A percentile compares a stretch with the other conserved stretches of the same genome.
Conservation (phyloP, 2,113 vertebrate species). For the Bubalus kerabau region DNA sequence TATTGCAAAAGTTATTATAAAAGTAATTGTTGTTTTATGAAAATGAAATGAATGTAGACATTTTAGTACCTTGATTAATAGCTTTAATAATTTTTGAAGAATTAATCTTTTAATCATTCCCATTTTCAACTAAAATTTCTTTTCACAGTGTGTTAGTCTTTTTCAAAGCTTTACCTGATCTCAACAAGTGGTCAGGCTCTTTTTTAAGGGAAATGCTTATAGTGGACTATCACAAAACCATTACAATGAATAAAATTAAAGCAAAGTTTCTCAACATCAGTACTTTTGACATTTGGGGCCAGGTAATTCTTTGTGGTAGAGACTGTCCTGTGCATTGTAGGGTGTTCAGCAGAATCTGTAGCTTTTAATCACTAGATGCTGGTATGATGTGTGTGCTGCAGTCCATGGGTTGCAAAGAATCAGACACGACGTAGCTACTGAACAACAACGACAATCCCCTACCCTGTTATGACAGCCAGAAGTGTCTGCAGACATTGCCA, state of each 20-base stretch:
- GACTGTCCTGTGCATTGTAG: not conserved
- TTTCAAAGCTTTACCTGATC: not conserved
- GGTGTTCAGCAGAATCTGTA: not conserved
- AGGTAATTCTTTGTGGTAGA: not conserved
- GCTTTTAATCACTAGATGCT: not conserved
- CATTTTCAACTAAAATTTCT: constrained; percentile 30
- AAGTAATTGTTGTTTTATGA: constrained; percentile 23
- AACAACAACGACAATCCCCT: not conserved
- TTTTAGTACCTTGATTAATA: constrained; percentile 42
- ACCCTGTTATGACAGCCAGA: not conserved
- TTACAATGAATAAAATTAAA: not conserved
- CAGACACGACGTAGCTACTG: not conserved
- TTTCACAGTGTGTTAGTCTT: not conserved
- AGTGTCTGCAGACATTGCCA: not conserved
- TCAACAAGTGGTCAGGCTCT: not conserved
- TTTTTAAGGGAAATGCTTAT: not conserved
- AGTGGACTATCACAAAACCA: not conserved
- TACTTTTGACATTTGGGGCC: not conserved
- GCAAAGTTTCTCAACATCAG: not conserved
- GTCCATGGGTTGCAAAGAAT: not conserved
- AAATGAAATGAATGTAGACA: constrained; percentile 6
- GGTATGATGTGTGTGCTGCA: not conserved
- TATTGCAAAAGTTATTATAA: not conserved
- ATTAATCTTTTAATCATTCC: not conserved
- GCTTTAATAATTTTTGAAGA: constrained; percentile 40